Evolutionary conservation across 1,140 invertebrate species (phyloP), one percentile per base, ranked within the genome.

Genomic region (Gonioctena quinquepunctata): DNA sequence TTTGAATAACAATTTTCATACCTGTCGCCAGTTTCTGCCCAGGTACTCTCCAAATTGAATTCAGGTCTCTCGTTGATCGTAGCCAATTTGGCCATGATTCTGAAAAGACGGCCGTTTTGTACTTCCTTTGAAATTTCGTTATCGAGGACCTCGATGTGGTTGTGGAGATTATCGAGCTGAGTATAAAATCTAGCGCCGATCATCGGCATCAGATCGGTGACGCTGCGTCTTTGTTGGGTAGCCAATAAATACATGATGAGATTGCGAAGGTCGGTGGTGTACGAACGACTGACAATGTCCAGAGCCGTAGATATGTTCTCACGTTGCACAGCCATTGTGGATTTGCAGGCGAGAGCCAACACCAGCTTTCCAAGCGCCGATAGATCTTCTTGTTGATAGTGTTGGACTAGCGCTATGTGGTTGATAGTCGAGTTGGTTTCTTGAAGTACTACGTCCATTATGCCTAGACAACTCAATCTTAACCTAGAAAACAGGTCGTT

Each of bases 201-300:
- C 95, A 99, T 99, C 7, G 97, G 97, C 97, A 99, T 99, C 69
- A 99, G 88, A 86, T 99, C 97, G 74, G 96, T 96, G 16, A 99
- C 93, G 73, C 89, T 93, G 77, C 93, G 90, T 74, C 91, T 86
- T 65, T 89, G 79, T 84, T 88, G 90, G 74, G 87, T 89, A 11
- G 92, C 89, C 73, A 96, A 86, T 77, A 96, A 86, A 84, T 96
- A 96, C 95, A 96, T 86, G 76, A 99, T 94, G 52, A 99, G 88
- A 85, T 98, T 97, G 80, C 95, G 91, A 75, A 99, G 89, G 88
- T 99, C 97, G 18, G 90, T 86, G 23, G 96, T 94, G 83, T 98
- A 99, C 74, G 93, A 91, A 75, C 94, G 88, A 50, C 93, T 87
- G 57, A 99, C 92, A 61, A 97, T 89, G 68, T 98, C 95, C 79